Evolutionary conservation across 2,888 invertebrate genomes (phyloP).

Genomic region (Lamproptera curius): DNA sequence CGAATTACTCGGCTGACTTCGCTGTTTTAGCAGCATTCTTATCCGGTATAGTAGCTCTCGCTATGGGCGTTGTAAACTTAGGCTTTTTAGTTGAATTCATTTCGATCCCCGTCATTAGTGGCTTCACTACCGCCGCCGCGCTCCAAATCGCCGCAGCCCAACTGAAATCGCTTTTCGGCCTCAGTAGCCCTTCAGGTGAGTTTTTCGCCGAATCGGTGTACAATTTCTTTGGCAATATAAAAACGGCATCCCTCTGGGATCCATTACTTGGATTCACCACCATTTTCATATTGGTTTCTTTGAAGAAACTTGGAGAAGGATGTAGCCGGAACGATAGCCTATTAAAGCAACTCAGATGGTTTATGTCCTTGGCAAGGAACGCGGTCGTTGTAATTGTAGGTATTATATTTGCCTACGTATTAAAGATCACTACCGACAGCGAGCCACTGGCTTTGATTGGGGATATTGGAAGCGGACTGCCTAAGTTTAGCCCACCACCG

Average conservation of each 20-base stretch:
- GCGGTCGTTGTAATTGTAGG: conserved; percentile 87
- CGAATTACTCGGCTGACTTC: conserved; percentile 80
- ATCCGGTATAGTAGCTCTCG: conserved; percentile 83
- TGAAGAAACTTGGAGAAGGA: conserved; percentile 80
- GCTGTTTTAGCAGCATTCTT: conserved; percentile 86
- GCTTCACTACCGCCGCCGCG: conserved; percentile 91
- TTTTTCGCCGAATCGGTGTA: conserved; percentile 81
- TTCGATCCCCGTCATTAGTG: conserved; percentile 89
- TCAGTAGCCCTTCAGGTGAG: conserved; percentile 77
- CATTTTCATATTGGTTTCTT: conserved; percentile 77
- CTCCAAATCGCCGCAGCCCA: conserved; percentile 91
- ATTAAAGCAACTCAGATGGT: conserved; percentile 77
- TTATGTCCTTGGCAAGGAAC: conserved; percentile 85
- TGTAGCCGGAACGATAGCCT: conserved; percentile 66
- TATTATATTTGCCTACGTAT: conserved; percentile 78
- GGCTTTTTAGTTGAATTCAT: conserved; percentile 92
- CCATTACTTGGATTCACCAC: conserved; percentile 81
- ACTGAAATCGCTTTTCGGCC: conserved; percentile 84
- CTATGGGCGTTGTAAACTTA: conserved; percentile 85
- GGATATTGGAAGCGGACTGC: conserved; percentile 83
- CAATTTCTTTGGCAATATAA: conserved; percentile 79
- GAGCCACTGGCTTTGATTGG: conserved; percentile 83
- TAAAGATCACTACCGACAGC: conserved; percentile 41
- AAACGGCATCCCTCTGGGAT: conserved; percentile 80
- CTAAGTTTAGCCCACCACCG: conserved; percentile 81